Conservation (phyloP, 2,797 vertebrate genomes). For the Eulemur rubriventer region DNA sequence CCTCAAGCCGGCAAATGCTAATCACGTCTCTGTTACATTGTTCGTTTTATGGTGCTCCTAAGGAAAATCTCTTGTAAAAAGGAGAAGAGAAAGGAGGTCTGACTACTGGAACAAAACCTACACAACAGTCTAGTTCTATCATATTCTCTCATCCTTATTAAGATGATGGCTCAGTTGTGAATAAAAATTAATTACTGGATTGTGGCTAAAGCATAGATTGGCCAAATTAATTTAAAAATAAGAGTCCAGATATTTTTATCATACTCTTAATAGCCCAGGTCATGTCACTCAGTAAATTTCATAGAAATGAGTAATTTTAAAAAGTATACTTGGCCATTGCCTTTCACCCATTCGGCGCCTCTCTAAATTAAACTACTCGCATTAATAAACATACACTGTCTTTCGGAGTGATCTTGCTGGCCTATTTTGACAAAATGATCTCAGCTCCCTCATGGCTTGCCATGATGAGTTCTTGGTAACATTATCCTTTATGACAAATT, state of each 20-base stretch:
- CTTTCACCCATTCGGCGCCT: not conserved
- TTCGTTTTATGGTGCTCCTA: not conserved
- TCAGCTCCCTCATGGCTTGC: constrained; percentile 25
- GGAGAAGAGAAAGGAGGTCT: constrained; percentile 1
- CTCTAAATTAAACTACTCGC: constrained; percentile 35
- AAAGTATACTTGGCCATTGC: not conserved
- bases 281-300: not conserved
- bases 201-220: constrained; percentile 9
- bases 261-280: not conserved
- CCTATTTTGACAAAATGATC: constrained; percentile 36
- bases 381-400: not conserved
- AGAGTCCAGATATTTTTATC: constrained; percentile 32
- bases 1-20: not conserved
- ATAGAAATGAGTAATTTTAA: constrained; percentile 16
- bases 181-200: constrained; percentile 57
- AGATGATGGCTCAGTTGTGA: constrained; percentile 13
- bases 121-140: not conserved
- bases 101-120: not conserved
- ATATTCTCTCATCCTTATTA: constrained; percentile 25
- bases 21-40: not conserved
- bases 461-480: constrained; percentile 20
- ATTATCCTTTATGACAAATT: not conserved
- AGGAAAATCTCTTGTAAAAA: constrained; percentile 24
- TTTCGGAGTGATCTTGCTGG: not conserved
- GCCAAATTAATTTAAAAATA: constrained; percentile 56